Evolutionary conservation across 2,113 vertebrate species (phyloP), one percentile per base, ranked within the genome.

Genomic region (Terrapene triunguis): DNA sequence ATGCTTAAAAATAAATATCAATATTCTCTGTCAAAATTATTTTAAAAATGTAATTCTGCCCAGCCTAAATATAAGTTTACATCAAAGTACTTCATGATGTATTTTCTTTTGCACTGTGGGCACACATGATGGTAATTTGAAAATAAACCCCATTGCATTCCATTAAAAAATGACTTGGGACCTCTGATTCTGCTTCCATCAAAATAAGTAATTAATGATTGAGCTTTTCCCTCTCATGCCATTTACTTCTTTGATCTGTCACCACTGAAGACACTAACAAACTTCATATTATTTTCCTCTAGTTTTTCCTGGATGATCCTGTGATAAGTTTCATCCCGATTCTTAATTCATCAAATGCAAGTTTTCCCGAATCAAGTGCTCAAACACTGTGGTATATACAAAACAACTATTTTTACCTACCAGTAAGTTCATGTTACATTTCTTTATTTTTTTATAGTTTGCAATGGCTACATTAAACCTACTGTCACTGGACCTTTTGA

Each of bases 301-400:
- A 99, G 99, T 99, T 99, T 98, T 99, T 99, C 98, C 96, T 99
- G 97, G 99, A 99, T 86, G 98, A 98, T 86, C 94, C 97, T 81
- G 92, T 97, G 79, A 96, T 98, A 91, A 86, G 94, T 54, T 89
- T 97, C 59, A 94, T 97, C 78, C 92, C 98, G 19, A 74, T 98
- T 95, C 97, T 98, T 97, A 99, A 99, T 96, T 96, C 97, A 57
- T 99, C 99, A 92, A 99, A 99, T 90, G 92, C 98, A 94, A 99
- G 98, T 81, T 97, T 98, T 72, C 88, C 98, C 92, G 97, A 98
- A 94, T 90, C 84, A 1, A 98, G 96, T 86, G 98, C 98, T 86
- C 98, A 98, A 85, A 98, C 97, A 2, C 96, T 97, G 69, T 97
- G 98, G 93, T 98, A 98, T 93, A 98, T 98, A 25, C 99, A 98